Conservation (phyloP, 1,140 invertebrate species). For the Drosophila melanica region DNA sequence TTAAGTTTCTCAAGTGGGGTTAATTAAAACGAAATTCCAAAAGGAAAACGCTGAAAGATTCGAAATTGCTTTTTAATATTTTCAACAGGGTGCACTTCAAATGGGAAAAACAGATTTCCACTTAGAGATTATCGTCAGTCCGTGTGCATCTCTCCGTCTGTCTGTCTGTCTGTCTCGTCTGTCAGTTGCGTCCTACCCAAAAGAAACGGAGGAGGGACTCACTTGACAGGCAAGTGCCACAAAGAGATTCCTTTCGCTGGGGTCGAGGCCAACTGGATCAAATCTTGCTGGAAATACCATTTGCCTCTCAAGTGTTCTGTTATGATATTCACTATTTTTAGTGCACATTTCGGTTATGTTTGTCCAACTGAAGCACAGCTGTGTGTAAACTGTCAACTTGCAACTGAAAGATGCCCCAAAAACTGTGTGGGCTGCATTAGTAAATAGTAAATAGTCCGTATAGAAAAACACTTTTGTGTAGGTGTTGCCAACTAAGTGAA, state of each 20-base stretch:
- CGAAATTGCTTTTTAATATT: constrained; percentile 75
- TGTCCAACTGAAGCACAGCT: constrained; percentile 32
- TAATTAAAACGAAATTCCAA: constrained; percentile 63
- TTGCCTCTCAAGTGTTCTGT: constrained; percentile 8
- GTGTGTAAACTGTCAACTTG: constrained; percentile 55
- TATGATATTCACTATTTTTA: constrained; percentile 14
- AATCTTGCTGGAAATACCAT: neutral
- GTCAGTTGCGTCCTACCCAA: constrained; percentile 25
- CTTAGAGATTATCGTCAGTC: constrained; percentile 51
- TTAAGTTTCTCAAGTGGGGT: constrained; percentile 57
- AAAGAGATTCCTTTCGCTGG: constrained; percentile 10
- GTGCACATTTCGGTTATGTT: constrained; percentile 25
- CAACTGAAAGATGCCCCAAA: neutral
- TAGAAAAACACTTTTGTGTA: constrained; percentile 17
- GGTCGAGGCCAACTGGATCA: constrained; percentile 22
- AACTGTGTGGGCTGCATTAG: constrained; percentile 61
- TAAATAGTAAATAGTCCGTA: constrained; percentile 56
- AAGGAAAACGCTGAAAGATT: constrained; percentile 43
- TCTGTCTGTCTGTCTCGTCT: neutral
- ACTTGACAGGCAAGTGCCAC: constrained; percentile 48
- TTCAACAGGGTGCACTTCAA: constrained; percentile 49
- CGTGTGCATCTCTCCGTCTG: neutral
- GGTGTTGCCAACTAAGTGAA: constrained; percentile 41
- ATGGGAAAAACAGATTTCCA: constrained; percentile 55
- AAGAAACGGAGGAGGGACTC: neutral